Base-by-base conservation (phyloP, 64 coral and sea anemone genomes). In the Porites australiensis region DNA sequence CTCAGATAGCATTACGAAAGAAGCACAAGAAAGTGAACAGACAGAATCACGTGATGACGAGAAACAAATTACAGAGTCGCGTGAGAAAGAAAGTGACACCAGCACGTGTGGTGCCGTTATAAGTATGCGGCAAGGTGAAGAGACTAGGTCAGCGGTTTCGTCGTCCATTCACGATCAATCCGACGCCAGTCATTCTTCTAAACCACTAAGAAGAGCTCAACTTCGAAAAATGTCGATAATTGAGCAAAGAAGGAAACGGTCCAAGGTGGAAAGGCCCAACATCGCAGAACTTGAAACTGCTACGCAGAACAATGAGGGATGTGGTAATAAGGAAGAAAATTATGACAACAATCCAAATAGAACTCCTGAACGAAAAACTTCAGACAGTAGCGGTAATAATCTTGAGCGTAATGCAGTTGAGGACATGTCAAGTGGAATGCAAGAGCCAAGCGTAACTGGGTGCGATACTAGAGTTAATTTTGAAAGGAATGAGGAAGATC, bases 211-310 rank as follows among this genome's bases (percentile, higher is more conserved):
- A 63, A 84, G 81, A 64, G 81, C 81, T n/a, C 81, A 84, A 48
- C 62, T 84, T n/a, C 45, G 81, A 18, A 84, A 84, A 18, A 84
- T 69, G 81, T 84, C 81, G 15, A 84, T 84, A 21, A 63, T 84
- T 8, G 81, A 84, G 44, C 81, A 84, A 51, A 45, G 81, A 43
- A 84, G 81, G 16, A 64, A 60, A 50, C 37, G 58, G 19, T 84
- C 81, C 1, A 20, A 68, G 7, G 81, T 60, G 7, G 44, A 49
- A 84, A 84, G 62, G 51, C 81, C 81, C 11, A 84, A 84, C 81
- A 0, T 84, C 6, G 61, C 67, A 8, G 81, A 51, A 67, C 62
- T 84, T 54, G 64, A 84, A 14, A 64, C 15, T 10, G 62, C 8
- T 19, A 21, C 21, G 66, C 66, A 19, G 27, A 70, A 70, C 21